A percentile compares a stretch with the other conserved stretches of the same genome.
These are phyloP conservation scores for Phorcus lineatus DNA, from an alignment of 2,888 invertebrate genomes.

Conservation along the genomic window DNA sequence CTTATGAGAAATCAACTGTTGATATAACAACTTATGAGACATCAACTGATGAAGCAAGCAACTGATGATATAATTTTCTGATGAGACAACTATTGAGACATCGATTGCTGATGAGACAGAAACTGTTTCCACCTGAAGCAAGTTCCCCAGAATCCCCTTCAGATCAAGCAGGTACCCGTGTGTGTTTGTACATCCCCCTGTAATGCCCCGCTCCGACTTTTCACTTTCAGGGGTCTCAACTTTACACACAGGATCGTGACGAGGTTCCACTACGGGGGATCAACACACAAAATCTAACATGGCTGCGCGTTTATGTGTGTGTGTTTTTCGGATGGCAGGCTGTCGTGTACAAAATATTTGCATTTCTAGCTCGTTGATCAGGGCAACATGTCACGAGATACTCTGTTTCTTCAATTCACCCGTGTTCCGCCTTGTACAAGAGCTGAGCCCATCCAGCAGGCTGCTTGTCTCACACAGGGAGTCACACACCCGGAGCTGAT, in stretches of 20 bases:
- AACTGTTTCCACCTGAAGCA: not conserved
- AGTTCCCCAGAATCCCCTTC: not conserved
- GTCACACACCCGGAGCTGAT: no score
- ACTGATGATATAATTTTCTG: no score
- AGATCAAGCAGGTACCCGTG: not conserved
- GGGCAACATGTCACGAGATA: not conserved
- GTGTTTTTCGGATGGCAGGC: constrained; percentile 9
- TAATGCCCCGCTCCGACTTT: constrained; percentile 12
- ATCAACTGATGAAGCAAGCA: no score
- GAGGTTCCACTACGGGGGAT: not conserved
- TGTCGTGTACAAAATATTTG: constrained; percentile 22
- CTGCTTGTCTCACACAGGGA: not conserved
- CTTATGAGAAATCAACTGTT: no score
- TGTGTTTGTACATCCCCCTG: not conserved
- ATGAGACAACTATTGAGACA: no score
- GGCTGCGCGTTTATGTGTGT: constrained; percentile 15
- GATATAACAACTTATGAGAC: no score
- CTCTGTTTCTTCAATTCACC: not conserved
- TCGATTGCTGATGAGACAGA: not conserved
- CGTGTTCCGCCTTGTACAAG: not conserved
- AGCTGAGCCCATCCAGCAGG: not conserved
- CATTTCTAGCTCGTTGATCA: not conserved
- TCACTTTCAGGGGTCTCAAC: constrained; percentile 22
- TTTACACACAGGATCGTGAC: constrained; percentile 5
- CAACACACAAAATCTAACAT: not conserved